Evolutionary conservation across 2,797 vertebrate genomes (phyloP).

Genomic region (Eulemur rubriventer): DNA sequence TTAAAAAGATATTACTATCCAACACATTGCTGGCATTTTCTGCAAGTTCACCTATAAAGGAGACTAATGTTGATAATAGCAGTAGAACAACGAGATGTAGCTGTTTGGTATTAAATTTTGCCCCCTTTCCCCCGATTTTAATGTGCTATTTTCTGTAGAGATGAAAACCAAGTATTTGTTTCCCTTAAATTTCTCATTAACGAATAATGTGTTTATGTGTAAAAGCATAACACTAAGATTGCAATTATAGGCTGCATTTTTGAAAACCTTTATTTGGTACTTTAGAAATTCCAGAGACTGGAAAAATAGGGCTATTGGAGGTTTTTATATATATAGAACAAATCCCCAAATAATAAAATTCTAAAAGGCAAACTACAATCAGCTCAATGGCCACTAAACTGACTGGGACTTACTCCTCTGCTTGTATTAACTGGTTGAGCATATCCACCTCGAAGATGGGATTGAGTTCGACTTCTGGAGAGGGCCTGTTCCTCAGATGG

Average conservation of each 20-base stretch:
- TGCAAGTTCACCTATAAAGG: neutral
- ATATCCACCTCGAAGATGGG: accelerated
- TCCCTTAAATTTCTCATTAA: neutral
- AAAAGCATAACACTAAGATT: neutral
- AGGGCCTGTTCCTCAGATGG: neutral
- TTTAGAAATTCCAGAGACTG: neutral
- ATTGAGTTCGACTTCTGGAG: neutral
- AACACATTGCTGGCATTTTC: neutral
- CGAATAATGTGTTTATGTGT: neutral
- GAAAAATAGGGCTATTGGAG: neutral
- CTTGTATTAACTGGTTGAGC: neutral
- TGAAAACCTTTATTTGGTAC: neutral
- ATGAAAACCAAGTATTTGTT: neutral
- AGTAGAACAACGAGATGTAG: neutral
- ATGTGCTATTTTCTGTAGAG: neutral
- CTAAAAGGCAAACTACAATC: neutral
- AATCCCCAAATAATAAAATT: neutral
- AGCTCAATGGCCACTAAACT: neutral
- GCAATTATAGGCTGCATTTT: neutral
- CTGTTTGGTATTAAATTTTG: neutral
- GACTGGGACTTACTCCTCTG: neutral
- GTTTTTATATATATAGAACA: neutral
- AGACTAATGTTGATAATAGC: neutral
- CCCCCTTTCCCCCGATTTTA: neutral
- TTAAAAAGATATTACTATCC: neutral